Conservation (phyloP, 2,888 invertebrate genomes). For the Agrotis segetum region DNA sequence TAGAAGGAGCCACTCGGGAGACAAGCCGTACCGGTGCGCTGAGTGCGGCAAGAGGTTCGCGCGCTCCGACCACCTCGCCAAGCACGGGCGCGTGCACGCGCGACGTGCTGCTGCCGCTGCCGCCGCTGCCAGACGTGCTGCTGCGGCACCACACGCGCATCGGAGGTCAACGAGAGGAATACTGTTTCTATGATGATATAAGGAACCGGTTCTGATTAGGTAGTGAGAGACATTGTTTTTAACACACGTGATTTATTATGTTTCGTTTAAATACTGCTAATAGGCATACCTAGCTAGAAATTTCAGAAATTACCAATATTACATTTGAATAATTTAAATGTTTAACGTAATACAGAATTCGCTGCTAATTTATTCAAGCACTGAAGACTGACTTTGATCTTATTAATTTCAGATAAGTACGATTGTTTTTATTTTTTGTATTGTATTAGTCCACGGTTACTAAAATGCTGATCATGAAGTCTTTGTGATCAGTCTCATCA, state of each 20-base stretch:
- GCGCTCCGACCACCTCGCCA: constrained; percentile 97
- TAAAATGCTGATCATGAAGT: background rate
- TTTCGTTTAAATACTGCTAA: constrained; percentile 9
- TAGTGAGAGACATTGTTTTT: constrained; percentile 20
- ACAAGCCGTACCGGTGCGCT: constrained; percentile 97
- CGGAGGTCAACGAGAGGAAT: constrained; percentile 71
- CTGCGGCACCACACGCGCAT: constrained; percentile 62
- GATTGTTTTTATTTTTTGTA: background rate
- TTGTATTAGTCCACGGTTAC: background rate
- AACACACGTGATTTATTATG: background rate
- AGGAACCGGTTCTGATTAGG: background rate
- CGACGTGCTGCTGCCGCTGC: constrained; percentile 89
- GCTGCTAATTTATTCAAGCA: constrained; percentile 12
- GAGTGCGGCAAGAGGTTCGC: constrained; percentile 97
- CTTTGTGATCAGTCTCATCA: background rate
- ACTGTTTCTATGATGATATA: constrained; percentile 75
- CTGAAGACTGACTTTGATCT: constrained; percentile 26
- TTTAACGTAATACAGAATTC: background rate
- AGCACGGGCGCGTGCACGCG: constrained; percentile 96
- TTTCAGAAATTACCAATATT: background rate
- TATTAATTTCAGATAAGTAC: background rate
- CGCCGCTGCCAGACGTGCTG: constrained; percentile 69
- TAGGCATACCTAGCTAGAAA: background rate
- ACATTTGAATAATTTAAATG: constrained; percentile 3
- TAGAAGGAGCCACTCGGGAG: constrained; percentile 98